Base-by-base conservation (phyloP, 1,140 invertebrate genomes). In the Asobara japonica region DNA sequence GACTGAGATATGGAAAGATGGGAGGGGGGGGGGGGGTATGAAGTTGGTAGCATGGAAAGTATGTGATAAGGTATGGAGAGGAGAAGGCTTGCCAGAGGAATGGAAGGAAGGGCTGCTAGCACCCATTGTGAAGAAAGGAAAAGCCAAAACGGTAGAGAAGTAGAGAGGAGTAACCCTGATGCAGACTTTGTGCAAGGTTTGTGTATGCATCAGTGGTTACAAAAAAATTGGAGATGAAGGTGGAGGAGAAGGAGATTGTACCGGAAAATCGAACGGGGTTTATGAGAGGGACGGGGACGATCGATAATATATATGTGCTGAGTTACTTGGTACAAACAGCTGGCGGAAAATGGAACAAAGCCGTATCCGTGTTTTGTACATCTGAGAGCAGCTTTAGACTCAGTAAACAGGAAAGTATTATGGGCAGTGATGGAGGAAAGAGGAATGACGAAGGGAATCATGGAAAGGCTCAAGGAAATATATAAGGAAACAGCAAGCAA, bases 61-160 rank as follows among this genome's bases (percentile, higher is more conserved):
- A 0, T 30, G 73, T 22, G 20, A 13, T n/a, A 31, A 27, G 13
- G 71, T 72, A 25, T 75, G 72, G 75, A 45, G 64, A 65, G 64
- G 33, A 48, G 69, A 79, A 31, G 64, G 73, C 11, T 66, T 77
- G 31, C 79, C 77, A 33, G 30, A 68, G 10, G 71, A 80, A 5
- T 80, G 76, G 78, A 81, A 72, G 33, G 56, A 29, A 20, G 71
- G 65, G 10, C 71, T 79, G 33, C 69, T 79, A 10, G 25, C 33
- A 6, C 76, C 78, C 8, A 60, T 80, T 16, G 68, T 76, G 48
- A 79, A 80, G 69, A 82, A 82, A 76, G 75, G 78, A 16, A 71
- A 77, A 36, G 74, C 69, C 51, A 16, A 64, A 16, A 41, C 78
- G 20, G 72, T 67, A 27, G 60, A 64, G 7, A 80, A 79, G 62